Evolutionary conservation across 2,113 vertebrate species (phyloP).

Genomic region (Andinoacara biseriatus): DNA sequence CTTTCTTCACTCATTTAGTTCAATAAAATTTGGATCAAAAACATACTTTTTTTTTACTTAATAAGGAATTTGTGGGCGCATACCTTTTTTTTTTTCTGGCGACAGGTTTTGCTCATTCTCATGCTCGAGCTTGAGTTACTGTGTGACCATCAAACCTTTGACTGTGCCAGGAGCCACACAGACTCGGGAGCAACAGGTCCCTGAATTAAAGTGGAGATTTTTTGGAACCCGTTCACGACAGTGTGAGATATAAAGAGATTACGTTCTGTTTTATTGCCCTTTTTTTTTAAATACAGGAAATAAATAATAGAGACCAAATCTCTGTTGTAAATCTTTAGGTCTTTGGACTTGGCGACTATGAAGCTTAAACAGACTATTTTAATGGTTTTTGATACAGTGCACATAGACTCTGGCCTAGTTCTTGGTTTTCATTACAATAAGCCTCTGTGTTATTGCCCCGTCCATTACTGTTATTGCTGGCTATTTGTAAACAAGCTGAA

Average conservation of each 20-base stretch:
- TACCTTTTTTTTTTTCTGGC: neutral
- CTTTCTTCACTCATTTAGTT: neutral
- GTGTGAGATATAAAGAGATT: conserved; percentile 15
- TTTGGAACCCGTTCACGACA: conserved; percentile 7
- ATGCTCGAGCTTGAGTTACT: neutral
- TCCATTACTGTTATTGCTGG: neutral
- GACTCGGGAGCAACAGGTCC: neutral
- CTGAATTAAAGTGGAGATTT: conserved; percentile 12
- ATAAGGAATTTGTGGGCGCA: neutral
- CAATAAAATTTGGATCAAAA: neutral
- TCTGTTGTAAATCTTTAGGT: conserved; percentile 19
- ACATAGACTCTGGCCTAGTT: neutral
- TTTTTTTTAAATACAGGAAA: neutral
- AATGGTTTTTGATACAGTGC: neutral
- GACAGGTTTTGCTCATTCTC: neutral
- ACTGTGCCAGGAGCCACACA: neutral
- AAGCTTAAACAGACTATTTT: conserved; percentile 7
- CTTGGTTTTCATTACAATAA: neutral
- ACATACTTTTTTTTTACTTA: neutral
- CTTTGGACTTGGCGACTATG: neutral
- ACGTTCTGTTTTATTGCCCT: neutral
- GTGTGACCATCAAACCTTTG: conserved; percentile 1
- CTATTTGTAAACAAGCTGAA: conserved; percentile 10
- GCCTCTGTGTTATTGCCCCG: neutral
- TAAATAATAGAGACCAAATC: conserved; percentile 13